These are phyloP conservation scores for Loripinus fragilis DNA, from an alignment of 2,888 invertebrate species.

Conservation along the genomic window DNA sequence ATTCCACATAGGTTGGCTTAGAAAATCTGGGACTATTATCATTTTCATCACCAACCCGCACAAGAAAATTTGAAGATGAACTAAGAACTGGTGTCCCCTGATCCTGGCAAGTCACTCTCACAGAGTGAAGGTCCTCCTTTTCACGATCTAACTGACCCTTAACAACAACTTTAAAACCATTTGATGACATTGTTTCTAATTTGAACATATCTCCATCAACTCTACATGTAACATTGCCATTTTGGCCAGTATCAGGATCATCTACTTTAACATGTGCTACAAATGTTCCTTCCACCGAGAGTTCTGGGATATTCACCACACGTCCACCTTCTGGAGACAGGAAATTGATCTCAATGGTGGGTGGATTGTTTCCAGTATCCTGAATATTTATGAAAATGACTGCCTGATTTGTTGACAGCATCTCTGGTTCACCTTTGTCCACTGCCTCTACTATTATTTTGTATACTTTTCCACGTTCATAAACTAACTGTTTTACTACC, in stretches of 20 bases:
- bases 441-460: conserved; percentile 72
- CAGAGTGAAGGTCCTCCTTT: conserved; percentile 64
- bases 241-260: conserved; percentile 79
- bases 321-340: conserved; percentile 56
- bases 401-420: conserved; percentile 65
- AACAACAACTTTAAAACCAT: conserved; percentile 78
- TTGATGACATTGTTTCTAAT: conserved; percentile 68
- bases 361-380: conserved; percentile 96
- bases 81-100: conserved; percentile 83
- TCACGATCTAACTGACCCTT: conserved; percentile 84
- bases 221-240: conserved; percentile 64
- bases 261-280: conserved; percentile 79
- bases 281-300: conserved; percentile 71
- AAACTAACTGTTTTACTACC: conserved; percentile 69
- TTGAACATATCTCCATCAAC: conserved; percentile 63
- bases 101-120: conserved; percentile 86
- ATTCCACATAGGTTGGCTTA: conserved; percentile 56
- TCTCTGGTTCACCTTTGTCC: conserved; percentile 69
- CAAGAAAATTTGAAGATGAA: conserved; percentile 68
- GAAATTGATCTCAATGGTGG: conserved; percentile 85
- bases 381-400: conserved; percentile 86
- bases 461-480: conserved; percentile 68
- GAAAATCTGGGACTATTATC: conserved; percentile 95
- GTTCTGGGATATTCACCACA: conserved; percentile 72
- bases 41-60: conserved; percentile 91